Base-by-base conservation (phyloP, 1,140 invertebrate species). In the Lordiphosa collinella region DNA sequence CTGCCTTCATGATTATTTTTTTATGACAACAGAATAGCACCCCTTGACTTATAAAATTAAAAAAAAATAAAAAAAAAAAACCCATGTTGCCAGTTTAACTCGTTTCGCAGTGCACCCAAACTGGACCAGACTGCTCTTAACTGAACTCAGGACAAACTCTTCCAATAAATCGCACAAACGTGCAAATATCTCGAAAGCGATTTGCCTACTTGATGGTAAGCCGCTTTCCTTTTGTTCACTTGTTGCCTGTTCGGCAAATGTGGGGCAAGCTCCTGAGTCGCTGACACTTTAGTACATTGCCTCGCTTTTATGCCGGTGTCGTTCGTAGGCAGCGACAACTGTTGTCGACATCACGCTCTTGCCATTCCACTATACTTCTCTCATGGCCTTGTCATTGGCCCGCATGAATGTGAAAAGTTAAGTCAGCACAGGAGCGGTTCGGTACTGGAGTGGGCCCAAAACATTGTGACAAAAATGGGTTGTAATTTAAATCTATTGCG, bases 51-150 rank as follows among this genome's bases (percentile, higher is more conserved):
- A 10, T 13, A 16, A n/a, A 9, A 3, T 25, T n/a, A n/a, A n/a
- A 18, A 14, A n/a, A 48, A 9, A 16, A 41, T 16, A 25, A 38
- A 41, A 58, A 38, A 41, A 58, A 59, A 75, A 60, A 75, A 60
- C 54, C 41, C 50, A 55, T 75, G 44, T 38, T 52, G 48, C 71
- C 56, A 60, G 76, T 57, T 51, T 18, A 80, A 82, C 76, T 76
- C 31, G 76, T 80, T 80, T 57, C 29, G 10, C 53, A 48, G 14
- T 48, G 13, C 29, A 34, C 12, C 13, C 29, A 48, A 35, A 32
- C 29, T 32, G 44, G 34, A 29, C 6, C 11, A 47, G 37, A 35
- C 48, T 31, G 49, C 35, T 22, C 40, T 16, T 18, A 44, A 7
- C 10, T 36, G 18, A 44, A 43, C 11, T 18, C 41, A 60, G 31